Conservation (phyloP, 2,797 vertebrate genomes). For the Tauraco hartlaubi region DNA sequence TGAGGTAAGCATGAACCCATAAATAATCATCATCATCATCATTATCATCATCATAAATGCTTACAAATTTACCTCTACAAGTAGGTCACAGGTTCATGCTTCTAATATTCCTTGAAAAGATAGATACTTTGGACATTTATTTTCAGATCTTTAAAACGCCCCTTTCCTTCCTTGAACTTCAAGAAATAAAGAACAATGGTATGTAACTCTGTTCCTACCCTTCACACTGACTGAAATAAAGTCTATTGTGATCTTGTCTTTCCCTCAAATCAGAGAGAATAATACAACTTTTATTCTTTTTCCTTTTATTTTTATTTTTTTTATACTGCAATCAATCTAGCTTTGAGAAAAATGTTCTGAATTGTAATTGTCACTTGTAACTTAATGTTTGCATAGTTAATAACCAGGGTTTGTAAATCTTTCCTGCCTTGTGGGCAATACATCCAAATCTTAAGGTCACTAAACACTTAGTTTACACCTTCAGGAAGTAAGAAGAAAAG, state of each 20-base stretch:
- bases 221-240: conserved; percentile 20
- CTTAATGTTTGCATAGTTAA: not conserved
- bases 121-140: not conserved
- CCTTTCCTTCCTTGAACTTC: not conserved
- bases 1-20: not conserved
- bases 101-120: not conserved
- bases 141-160: not conserved
- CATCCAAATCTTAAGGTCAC: not conserved
- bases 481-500: not conserved
- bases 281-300: not conserved
- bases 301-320: not conserved
- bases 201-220: not conserved
- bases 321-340: not conserved
- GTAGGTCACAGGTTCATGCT: not conserved
- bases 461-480: not conserved
- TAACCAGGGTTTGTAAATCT: not conserved
- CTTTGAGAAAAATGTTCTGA: conserved; percentile 5
- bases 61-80: not conserved
- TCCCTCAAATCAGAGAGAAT: not conserved
- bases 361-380: not conserved
- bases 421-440: not conserved
- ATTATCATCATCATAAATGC: not conserved
- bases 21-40: not conserved
- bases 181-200: not conserved
- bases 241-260: conserved; percentile 5